Evolutionary conservation across 2,888 invertebrate genomes (phyloP).

Genomic region (Gortyna flavago): DNA sequence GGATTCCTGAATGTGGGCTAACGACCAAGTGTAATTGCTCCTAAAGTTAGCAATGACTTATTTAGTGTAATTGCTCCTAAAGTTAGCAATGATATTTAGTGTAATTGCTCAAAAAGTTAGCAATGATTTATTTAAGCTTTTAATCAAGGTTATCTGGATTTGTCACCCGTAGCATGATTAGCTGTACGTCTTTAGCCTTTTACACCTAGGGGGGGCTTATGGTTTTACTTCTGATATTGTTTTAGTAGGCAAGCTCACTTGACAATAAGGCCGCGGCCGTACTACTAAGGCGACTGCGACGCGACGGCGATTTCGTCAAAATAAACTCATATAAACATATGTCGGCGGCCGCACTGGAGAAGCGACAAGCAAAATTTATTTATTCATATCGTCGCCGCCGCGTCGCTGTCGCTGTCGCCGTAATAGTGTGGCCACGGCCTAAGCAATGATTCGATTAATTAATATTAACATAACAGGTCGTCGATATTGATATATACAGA

Average conservation of each 20-base stretch:
- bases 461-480: neutral
- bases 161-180: neutral
- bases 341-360: too few relatives aligned
- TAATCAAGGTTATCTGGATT: neutral
- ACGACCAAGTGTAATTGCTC: slow-evolving; percentile 3
- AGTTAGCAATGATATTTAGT: slow-evolving; percentile 14
- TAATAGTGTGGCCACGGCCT: too few relatives aligned
- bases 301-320: too few relatives aligned
- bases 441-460: slow-evolving; percentile 2
- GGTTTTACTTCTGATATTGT: neutral
- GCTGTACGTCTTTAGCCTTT: neutral
- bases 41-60: slow-evolving; percentile 10
- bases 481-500: neutral
- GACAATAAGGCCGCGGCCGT: too few relatives aligned
- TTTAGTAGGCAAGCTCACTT: slow-evolving; percentile 8
- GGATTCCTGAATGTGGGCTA: neutral
- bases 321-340: too few relatives aligned
- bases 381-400: too few relatives aligned
- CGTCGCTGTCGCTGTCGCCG: too few relatives aligned
- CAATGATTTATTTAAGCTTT: neutral
- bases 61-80: neutral
- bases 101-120: neutral
- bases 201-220: neutral
- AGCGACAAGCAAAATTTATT: too few relatives aligned
- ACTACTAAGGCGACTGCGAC: too few relatives aligned